Evolutionary conservation across 2,888 invertebrate species (phyloP), one percentile per base, ranked within the genome.

Genomic region (Acronicta aceris): DNA sequence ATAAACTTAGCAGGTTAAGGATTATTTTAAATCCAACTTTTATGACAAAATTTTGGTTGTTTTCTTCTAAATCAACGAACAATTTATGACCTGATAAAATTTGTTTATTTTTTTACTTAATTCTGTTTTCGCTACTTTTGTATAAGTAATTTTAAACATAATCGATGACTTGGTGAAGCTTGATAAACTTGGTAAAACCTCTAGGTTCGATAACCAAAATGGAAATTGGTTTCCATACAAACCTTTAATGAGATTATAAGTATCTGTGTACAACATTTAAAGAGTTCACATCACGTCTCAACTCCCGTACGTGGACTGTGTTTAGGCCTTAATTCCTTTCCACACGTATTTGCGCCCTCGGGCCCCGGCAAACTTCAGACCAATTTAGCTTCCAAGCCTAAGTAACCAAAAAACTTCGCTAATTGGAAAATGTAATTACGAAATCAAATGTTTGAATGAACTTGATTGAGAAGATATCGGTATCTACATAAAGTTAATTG

Each of bases 381-480:
- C 59, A 62, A 73, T 54, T 59, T 54, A n/a, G 17, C 57, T 45
- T 41, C 40, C 17, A 53, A 2, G 13, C 15, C 38, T 56, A 15
- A 59, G 58, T 50, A 54, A 57, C 45, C 47, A 59, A 54, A 73
- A 68, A 71, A 59, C 56, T 68, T 72, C 10, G 30, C 38, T 67
- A 62, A 57, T 71, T 59, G 56, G 25, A 25, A 57, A 58, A 72
- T 53, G 36, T 49, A 54, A 65, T 69, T 55, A 49, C 33, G 21
- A 48, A 65, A 17, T 42, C n/a, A 33, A 30, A 25, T 25, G 41
- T 41, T 27, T 15, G 15, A 38, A 5, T 51, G 25, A 62, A 40
- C 43, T 38, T 16, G 30, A 46, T 36, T 27, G 15, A 38, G 27
- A 30, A 10, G 12, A 13, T 30, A 12, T 42, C 5, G n/a, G 38